These are phyloP conservation scores for Meteorus colon DNA, from an alignment of 2,888 invertebrate genomes.

Conservation along the genomic window DNA sequence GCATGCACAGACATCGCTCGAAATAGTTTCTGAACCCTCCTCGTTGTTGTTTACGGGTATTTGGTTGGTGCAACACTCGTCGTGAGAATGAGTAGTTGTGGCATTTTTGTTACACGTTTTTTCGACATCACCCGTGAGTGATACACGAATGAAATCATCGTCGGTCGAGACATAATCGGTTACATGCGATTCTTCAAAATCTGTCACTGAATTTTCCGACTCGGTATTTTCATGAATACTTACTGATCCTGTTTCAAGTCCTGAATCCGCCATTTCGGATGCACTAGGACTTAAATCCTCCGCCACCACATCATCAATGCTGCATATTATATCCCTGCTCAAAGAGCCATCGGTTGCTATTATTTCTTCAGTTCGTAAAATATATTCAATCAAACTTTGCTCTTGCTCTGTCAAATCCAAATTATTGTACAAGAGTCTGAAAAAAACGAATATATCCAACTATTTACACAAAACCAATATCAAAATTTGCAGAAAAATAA, in stretches of 20 bases:
- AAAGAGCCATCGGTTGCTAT: constrained; percentile 19
- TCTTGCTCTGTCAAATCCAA: constrained; percentile 63
- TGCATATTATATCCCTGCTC: constrained; percentile 9
- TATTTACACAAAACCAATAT: background rate
- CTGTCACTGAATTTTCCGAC: constrained; percentile 70
- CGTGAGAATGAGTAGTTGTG: constrained; percentile 19
- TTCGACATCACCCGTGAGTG: constrained; percentile 48
- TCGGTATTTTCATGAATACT: constrained; percentile 72
- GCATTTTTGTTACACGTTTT: constrained; percentile 47
- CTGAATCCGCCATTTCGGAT: constrained; percentile 73
- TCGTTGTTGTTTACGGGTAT: constrained; percentile 25
- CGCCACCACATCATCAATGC: constrained; percentile 48
- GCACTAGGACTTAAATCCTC: constrained; percentile 60
- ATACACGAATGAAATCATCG: constrained; percentile 63
- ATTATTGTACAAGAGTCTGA: constrained; percentile 67
- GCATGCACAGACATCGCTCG: constrained; percentile 35
- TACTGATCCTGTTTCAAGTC: constrained; percentile 71
- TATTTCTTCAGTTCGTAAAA: constrained; percentile 53
- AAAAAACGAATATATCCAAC: constrained; percentile 46
- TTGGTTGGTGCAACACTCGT: constrained; percentile 40
- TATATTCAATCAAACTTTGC: constrained; percentile 58
- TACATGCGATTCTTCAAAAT: constrained; percentile 63
- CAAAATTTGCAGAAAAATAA: background rate
- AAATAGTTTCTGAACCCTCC: constrained; percentile 34
- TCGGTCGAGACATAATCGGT: constrained; percentile 67